Base-by-base conservation (phyloP, 2,888 invertebrate genomes). In the Latrodectus elegans region DNA sequence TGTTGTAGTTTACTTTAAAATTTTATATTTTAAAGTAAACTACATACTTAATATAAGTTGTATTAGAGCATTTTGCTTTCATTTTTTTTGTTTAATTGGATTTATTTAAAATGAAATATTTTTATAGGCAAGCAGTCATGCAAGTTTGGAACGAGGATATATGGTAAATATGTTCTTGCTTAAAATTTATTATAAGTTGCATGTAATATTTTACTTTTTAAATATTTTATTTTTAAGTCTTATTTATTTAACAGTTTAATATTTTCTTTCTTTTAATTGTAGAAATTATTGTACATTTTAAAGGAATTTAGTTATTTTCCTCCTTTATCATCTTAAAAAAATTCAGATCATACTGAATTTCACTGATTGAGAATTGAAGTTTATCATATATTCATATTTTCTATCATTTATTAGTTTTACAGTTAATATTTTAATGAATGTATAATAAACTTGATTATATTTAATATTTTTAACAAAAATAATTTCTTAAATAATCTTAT, bases 71-170 rank as follows among this genome's bases (percentile, higher is more conserved):
- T 74, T 53, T 15, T 75, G 22, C 15, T 55, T 8, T 26, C 9
- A 51, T 49, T n/a, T 53, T 74, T 74, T 22, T 55, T 55, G 53
- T 60, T 15, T 53, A 49, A 75, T 75, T 75, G 38, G 4, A 38
- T 38, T 38, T 38, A 38, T 38, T 38, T 6, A 38, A 38, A 38
- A 38, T 38, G 38, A 38, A 38, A 38, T 60, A 60, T 49, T 26
- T 77, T 83, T 83, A 15, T 49, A 88, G 87, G 87, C 82, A 22
- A 83, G 87, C 82, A 88, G 87, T 78, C 87, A 88, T 74, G 87
- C 87, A 55, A 88, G 87, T 68, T 78, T 88, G 78, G 87, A 88
- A 74, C 73, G 83, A 64, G 87, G 87, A 10, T 88, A 88, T 74
- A 70, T 79, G 87, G 87, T 88, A 78, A 64, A 70, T 65, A 26